phyloP scores from a whole-genome alignment of 2,113 vertebrate species.

The Clarias macrocephalus region DNA sequence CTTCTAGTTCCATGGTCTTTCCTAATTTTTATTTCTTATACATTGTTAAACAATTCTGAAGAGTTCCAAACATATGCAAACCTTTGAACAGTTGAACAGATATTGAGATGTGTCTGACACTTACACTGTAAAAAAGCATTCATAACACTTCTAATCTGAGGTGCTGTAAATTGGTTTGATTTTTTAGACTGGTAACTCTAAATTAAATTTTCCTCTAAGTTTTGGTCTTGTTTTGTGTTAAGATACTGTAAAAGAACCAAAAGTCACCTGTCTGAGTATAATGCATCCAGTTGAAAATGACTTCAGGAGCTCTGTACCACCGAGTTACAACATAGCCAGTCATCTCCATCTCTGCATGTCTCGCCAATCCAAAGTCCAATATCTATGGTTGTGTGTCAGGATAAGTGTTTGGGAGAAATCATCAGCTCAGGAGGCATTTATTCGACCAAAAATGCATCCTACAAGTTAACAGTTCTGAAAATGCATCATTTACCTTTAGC shows the following conservation, averaged over 20 bases:
- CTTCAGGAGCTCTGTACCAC: slow-evolving; percentile 80
- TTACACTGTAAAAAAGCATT: too few relatives aligned
- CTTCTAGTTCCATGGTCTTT: too few relatives aligned
- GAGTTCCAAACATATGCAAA: too few relatives aligned
- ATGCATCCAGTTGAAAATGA: slow-evolving; percentile 85
- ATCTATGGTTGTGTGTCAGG: slow-evolving; percentile 64
- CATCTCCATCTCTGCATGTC: slow-evolving; percentile 79
- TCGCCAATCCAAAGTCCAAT: slow-evolving; percentile 80
- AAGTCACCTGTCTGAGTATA: slow-evolving; percentile 77
- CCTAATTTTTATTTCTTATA: too few relatives aligned
- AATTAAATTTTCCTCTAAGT: too few relatives aligned
- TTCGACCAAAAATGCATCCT: background rate
- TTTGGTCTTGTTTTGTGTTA: too few relatives aligned
- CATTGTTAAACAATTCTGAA: too few relatives aligned
- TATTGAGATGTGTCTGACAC: too few relatives aligned
- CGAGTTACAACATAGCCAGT: slow-evolving; percentile 82
- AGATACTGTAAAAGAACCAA: background rate
- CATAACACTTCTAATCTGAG: too few relatives aligned
- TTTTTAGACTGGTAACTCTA: too few relatives aligned
- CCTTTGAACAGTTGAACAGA: too few relatives aligned
- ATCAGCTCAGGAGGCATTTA: background rate
- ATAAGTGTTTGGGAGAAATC: background rate
- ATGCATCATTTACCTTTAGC: slow-evolving; percentile 66
- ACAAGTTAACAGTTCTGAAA: background rate
- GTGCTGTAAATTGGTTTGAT: too few relatives aligned